A percentile compares a stretch with the other conserved stretches of the same genome.
Conservation (phyloP, 2,888 invertebrate genomes). For the Megalurothrips usitatus region DNA sequence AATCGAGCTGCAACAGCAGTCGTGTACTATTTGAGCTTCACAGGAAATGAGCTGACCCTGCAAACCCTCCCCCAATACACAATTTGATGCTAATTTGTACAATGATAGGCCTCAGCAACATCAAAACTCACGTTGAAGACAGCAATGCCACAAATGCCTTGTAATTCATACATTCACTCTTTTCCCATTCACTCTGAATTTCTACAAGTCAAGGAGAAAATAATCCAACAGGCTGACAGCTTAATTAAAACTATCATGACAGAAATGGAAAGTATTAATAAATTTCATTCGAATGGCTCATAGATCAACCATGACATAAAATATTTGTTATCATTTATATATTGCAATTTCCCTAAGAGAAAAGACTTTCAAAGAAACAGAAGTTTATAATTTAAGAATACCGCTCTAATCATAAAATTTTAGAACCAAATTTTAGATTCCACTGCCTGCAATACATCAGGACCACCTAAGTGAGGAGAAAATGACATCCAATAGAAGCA, state of each 20-base stretch:
- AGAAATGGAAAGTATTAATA: conserved; percentile 13
- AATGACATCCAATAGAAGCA: neutral
- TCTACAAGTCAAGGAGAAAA: neutral
- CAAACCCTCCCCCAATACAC: conserved; percentile 11
- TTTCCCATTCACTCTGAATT: neutral
- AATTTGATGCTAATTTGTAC: conserved; percentile 18
- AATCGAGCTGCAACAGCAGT: neutral
- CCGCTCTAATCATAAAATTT: neutral
- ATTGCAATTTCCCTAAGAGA: neutral
- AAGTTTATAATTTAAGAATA: too few relatives aligned
- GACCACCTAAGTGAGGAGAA: neutral
- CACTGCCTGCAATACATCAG: conserved; percentile 4
- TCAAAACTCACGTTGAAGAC: neutral
- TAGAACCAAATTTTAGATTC: neutral
- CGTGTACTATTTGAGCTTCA: conserved; percentile 1
- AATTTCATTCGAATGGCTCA: conserved; percentile 14
- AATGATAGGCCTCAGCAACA: conserved; percentile 18
- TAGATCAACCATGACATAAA: neutral
- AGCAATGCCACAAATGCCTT: neutral
- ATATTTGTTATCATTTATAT: conserved; percentile 11
- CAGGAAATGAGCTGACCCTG: neutral
- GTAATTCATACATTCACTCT: too few relatives aligned
- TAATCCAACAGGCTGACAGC: neutral
- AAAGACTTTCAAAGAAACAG: neutral
- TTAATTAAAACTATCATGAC: neutral